phyloP scores from a whole-genome alignment of 2,113 vertebrate species.

The Aptenodytes forsteri region DNA sequence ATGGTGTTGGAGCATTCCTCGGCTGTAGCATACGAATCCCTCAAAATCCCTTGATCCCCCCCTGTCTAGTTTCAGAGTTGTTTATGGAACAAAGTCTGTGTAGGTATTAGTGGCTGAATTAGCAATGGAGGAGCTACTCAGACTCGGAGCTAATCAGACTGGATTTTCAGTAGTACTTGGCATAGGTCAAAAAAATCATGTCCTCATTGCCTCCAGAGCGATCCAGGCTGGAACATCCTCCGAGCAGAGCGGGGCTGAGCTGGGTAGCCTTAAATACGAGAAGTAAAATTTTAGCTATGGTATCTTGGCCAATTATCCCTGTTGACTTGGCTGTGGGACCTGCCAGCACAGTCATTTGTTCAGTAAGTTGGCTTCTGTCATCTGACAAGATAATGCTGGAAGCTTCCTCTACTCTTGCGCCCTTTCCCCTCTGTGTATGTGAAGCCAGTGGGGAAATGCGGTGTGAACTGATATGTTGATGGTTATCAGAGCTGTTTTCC shows the following conservation, averaged over 20 bases:
- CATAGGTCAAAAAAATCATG: background rate
- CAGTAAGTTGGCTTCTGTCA: background rate
- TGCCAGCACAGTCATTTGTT: background rate
- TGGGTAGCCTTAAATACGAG: background rate
- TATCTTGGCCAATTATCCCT: background rate
- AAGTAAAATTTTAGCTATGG: background rate
- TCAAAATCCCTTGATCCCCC: constrained; percentile 52
- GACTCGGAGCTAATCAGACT: background rate
- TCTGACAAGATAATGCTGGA: background rate
- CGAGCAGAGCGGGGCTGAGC: background rate
- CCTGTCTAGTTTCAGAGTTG: constrained; percentile 51
- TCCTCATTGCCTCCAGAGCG: background rate
- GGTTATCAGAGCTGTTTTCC: background rate
- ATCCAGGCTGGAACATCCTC: background rate
- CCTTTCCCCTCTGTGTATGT: background rate
- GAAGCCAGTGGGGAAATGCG: background rate
- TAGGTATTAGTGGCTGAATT: constrained; percentile 36
- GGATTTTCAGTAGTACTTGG: constrained; percentile 13
- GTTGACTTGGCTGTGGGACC: background rate
- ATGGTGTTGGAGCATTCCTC: constrained; percentile 23
- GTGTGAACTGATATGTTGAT: background rate
- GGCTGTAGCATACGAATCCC: background rate
- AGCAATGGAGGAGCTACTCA: background rate
- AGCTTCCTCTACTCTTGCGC: background rate
- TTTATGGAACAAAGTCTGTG: constrained; percentile 49